Evolutionary conservation across 2,888 invertebrate genomes (phyloP).

Genomic region (Drosophila mettleri): DNA sequence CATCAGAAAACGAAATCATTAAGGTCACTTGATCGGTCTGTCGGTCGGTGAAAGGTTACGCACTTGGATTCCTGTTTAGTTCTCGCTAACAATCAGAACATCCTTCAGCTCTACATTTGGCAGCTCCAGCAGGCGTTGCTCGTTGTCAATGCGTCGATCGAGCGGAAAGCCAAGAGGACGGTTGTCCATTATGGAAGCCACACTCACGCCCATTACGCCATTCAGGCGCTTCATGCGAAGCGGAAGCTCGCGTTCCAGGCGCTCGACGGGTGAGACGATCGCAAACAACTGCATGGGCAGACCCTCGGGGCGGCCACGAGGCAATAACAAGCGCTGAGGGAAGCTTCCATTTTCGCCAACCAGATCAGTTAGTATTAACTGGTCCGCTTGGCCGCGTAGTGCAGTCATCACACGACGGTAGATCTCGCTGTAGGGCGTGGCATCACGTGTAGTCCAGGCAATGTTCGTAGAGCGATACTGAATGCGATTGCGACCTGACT

Average conservation of each 20-base stretch:
- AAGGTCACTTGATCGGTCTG: not conserved
- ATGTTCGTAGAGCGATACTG: constrained; percentile 73
- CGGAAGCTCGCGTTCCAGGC: constrained; percentile 12
- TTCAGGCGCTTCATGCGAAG: constrained; percentile 25
- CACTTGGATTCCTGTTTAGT: constrained; percentile 30
- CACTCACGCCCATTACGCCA: constrained; percentile 59
- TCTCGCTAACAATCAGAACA: constrained; percentile 75
- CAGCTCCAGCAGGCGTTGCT: constrained; percentile 55
- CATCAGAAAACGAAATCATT: not conserved
- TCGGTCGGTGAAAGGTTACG: constrained; percentile 6
- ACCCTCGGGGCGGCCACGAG: constrained; percentile 88
- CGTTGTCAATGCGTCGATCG: constrained; percentile 67
- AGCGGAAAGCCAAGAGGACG: constrained; percentile 76
- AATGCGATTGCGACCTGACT: constrained; percentile 85
- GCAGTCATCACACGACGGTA: constrained; percentile 86
- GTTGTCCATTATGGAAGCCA: constrained; percentile 56
- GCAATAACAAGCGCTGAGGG: constrained; percentile 88
- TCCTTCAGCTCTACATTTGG: constrained; percentile 72
- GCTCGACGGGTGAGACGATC: constrained; percentile 86
- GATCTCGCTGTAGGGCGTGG: constrained; percentile 84
- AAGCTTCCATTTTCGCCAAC: constrained; percentile 85
- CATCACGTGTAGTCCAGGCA: constrained; percentile 87
- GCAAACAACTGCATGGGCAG: constrained; percentile 88
- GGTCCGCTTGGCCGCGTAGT: constrained; percentile 82
- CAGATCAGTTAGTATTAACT: constrained; percentile 66